Percentiles rank a stretch among this genome's conserved stretches.
phyloP scores from a whole-genome alignment of 1,140 invertebrate genomes.

The Nephila pilipes region DNA sequence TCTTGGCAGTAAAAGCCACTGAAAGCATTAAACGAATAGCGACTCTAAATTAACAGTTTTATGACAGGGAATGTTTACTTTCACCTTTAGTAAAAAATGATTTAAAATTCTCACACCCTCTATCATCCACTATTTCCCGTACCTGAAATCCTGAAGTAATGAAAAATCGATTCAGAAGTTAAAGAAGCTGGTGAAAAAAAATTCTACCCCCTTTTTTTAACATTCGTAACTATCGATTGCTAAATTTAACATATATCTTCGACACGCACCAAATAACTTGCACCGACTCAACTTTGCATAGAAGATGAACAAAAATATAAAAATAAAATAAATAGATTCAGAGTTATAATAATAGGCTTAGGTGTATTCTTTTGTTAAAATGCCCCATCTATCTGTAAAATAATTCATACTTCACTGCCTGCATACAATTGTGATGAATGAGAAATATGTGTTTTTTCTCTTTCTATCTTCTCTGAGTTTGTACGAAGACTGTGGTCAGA shows the following conservation, averaged over 20 bases:
- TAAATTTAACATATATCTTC: not conserved
- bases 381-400: not conserved
- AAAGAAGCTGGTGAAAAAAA: not conserved
- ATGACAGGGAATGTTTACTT: not conserved
- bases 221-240: not conserved
- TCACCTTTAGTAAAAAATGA: not conserved
- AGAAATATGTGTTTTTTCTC: too few relatives aligned
- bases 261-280: not conserved
- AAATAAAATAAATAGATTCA: conserved; percentile 35
- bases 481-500: not conserved
- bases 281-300: not conserved
- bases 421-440: conserved; percentile 1
- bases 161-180: conserved; percentile 34
- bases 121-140: not conserved
- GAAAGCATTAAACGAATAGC: too few relatives aligned
- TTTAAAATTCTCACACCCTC: not conserved
- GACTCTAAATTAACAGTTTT: not conserved
- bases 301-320: not conserved
- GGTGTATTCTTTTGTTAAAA: not conserved
- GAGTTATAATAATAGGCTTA: conserved; percentile 40
- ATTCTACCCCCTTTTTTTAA: not conserved
- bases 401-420: not conserved
- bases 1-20: too few relatives aligned
- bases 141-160: conserved; percentile 17
- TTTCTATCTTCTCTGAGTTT: too few relatives aligned